Evolutionary conservation across 2,113 vertebrate species (phyloP).

Genomic region (Psephotus haematonotus): DNA sequence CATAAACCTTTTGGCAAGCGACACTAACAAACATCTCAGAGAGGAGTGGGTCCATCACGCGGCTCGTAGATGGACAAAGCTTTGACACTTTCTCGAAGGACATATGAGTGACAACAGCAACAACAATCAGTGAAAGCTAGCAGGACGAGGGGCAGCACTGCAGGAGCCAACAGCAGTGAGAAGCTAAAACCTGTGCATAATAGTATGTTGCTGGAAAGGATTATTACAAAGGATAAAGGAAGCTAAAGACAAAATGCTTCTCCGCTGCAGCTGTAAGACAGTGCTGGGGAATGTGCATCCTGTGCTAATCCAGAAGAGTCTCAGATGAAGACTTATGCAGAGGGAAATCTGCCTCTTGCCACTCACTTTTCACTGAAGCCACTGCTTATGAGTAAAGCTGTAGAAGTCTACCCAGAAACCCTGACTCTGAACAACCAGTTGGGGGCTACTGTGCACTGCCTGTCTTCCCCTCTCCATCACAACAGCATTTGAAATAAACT

Average conservation of each 20-base stretch:
- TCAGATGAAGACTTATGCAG: not conserved
- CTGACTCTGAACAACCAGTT: rapidly evolving
- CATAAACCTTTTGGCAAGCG: conserved; percentile 72
- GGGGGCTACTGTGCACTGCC: not conserved
- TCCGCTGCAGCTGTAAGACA: not conserved
- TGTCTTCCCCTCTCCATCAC: not conserved
- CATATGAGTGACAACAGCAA: not conserved
- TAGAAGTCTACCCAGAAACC: not conserved
- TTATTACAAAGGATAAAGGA: not conserved
- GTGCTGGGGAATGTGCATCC: not conserved
- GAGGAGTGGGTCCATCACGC: not conserved
- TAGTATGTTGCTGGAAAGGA: not conserved
- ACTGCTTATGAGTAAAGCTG: not conserved
- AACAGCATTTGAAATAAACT: not conserved
- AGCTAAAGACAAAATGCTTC: not conserved
- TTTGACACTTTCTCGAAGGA: conserved; percentile 11
- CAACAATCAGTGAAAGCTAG: conserved; percentile 7
- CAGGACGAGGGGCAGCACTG: not conserved
- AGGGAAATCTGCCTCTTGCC: not conserved
- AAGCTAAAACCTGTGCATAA: not conserved
- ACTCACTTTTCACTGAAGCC: not conserved
- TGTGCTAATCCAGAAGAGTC: not conserved
- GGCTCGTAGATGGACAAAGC: not conserved
- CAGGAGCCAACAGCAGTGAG: not conserved
- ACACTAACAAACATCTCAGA: conserved; percentile 36